These are phyloP conservation scores for Diplodus puntazzo DNA, from an alignment of 2,797 vertebrate species.

Conservation along the genomic window DNA sequence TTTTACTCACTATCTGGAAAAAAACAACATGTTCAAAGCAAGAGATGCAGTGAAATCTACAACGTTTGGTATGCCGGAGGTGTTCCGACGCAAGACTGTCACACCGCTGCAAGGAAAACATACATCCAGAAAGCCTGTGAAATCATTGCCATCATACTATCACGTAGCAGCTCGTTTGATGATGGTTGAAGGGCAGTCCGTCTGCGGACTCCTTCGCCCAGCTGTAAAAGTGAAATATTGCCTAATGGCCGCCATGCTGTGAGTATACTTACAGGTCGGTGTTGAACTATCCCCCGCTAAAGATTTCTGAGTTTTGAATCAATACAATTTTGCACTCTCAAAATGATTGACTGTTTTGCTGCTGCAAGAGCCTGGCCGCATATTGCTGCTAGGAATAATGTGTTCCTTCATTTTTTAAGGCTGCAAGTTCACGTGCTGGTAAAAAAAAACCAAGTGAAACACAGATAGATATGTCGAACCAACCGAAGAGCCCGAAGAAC, in stretches of 20 bases:
- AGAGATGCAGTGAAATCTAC: neutral
- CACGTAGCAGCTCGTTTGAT: constrained; percentile 14
- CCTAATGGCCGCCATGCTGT: constrained; percentile 6
- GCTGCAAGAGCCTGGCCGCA: constrained; percentile 11
- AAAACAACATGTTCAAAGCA: neutral
- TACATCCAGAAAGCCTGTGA: constrained; percentile 6
- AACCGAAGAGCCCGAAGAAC: neutral
- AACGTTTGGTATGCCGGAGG: neutral
- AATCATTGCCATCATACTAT: constrained; percentile 23
- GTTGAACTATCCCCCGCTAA: constrained; percentile 11
- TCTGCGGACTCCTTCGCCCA: neutral
- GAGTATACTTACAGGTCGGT: constrained; percentile 39
- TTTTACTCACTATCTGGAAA: neutral
- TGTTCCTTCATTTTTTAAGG: constrained; percentile 29
- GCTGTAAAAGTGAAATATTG: constrained; percentile 56
- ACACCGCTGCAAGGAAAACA: constrained; percentile 4
- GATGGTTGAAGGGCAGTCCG: constrained; percentile 30
- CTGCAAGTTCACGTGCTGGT: neutral
- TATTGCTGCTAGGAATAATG: constrained; percentile 11
- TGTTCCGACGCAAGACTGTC: neutral
- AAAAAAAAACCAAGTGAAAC: constrained; percentile 25
- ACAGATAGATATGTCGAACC: constrained; percentile 10
- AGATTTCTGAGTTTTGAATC: constrained; percentile 59
- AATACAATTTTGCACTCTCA: constrained; percentile 45
- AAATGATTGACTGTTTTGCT: constrained; percentile 47